These are phyloP conservation scores for Clarias macrocephalus DNA, from an alignment of 2,113 vertebrate species.

Conservation along the genomic window DNA sequence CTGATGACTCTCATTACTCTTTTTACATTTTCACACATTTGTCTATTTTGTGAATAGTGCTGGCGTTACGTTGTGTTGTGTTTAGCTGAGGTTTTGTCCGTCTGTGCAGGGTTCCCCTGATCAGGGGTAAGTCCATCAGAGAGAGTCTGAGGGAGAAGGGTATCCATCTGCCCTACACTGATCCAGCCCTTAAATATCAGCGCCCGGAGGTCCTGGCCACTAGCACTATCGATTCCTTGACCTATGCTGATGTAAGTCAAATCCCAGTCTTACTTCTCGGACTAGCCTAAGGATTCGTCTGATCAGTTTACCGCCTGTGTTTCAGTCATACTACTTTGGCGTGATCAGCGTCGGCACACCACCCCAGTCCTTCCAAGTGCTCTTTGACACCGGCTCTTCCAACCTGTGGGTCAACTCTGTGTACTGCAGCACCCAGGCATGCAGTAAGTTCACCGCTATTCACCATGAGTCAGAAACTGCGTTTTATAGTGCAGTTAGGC, in stretches of 20 bases:
- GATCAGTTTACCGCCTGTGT: constrained; percentile 6
- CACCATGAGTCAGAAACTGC: neutral
- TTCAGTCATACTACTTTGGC: constrained; percentile 62
- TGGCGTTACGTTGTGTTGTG: constrained; percentile 2
- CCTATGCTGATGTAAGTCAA: constrained; percentile 78
- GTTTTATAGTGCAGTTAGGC: neutral
- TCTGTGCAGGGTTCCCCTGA: constrained; percentile 71
- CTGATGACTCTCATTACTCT: neutral
- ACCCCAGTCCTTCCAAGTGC: constrained; percentile 65
- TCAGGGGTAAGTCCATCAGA: constrained; percentile 70
- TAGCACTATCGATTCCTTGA: constrained; percentile 68
- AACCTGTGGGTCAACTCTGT: constrained; percentile 68
- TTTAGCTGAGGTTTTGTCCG: neutral
- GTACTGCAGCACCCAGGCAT: constrained; percentile 64
- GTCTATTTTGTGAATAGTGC: neutral
- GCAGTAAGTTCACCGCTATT: constrained; percentile 57
- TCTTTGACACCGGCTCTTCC: constrained; percentile 68
- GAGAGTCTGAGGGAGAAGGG: constrained; percentile 74
- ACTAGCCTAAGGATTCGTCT: neutral
- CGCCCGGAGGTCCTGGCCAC: constrained; percentile 32
- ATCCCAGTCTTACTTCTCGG: neutral
- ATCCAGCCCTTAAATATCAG: constrained; percentile 67
- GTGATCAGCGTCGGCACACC: constrained; percentile 63
- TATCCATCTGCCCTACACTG: constrained; percentile 52
- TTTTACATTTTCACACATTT: neutral